phyloP scores from a whole-genome alignment of 1,140 invertebrate genomes.

The Melitaea cinxia region DNA sequence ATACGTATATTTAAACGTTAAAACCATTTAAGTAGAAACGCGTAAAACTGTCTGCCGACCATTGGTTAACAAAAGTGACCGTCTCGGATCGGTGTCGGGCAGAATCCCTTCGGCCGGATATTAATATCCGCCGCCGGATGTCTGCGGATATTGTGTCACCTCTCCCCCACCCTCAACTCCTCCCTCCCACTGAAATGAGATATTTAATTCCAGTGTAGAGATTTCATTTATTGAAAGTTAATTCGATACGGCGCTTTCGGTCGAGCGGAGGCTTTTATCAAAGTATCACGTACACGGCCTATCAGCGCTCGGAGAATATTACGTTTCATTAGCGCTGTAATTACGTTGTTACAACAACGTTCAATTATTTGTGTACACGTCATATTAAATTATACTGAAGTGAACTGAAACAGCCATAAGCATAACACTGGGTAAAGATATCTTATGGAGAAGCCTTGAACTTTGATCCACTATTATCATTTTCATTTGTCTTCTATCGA shows the following conservation, averaged over 20 bases:
- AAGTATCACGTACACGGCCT: neutral
- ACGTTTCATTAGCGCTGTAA: too few relatives aligned
- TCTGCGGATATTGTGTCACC: conserved; percentile 5
- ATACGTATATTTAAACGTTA: too few relatives aligned
- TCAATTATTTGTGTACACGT: too few relatives aligned
- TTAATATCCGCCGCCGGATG: conserved; percentile 7
- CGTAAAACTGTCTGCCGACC: neutral
- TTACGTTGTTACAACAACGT: too few relatives aligned
- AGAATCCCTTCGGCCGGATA: neutral
- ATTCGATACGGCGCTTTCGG: neutral
- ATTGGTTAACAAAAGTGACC: conserved; percentile 1
- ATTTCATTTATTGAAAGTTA: conserved; percentile 6
- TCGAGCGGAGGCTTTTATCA: neutral
- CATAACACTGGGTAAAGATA: too few relatives aligned
- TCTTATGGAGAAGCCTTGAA: too few relatives aligned
- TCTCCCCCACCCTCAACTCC: neutral
- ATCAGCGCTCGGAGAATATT: too few relatives aligned
- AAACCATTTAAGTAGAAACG: neutral
- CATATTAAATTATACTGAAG: too few relatives aligned
- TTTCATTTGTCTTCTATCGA: too few relatives aligned
- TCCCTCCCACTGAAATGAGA: neutral
- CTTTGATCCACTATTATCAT: too few relatives aligned
- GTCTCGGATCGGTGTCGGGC: neutral
- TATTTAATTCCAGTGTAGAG: neutral
- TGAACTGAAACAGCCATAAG: too few relatives aligned